Evolutionary conservation across 1,140 invertebrate genomes (phyloP).

Genomic region (Diuraphis noxia): DNA sequence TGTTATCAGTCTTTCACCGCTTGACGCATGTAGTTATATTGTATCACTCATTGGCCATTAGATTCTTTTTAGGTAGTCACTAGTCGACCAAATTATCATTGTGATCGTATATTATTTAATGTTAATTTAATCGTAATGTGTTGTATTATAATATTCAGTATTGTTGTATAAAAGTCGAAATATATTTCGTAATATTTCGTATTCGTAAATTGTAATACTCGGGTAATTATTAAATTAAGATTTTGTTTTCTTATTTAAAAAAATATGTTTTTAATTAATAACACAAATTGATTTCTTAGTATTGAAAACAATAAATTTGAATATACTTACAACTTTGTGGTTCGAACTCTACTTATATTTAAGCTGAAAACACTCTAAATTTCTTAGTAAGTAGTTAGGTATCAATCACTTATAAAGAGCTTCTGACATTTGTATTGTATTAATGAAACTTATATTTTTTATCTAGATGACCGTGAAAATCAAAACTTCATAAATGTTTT

Average conservation of each 20-base stretch:
- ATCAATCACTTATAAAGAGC: neutral
- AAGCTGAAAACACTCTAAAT: neutral
- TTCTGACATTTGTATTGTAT: neutral
- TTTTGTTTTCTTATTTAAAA: neutral
- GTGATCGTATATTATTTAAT: too few species aligned
- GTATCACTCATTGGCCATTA: too few species aligned
- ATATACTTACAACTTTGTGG: neutral
- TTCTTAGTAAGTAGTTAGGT: neutral
- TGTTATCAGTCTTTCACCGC: too few species aligned
- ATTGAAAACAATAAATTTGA: neutral
- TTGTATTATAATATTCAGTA: too few species aligned
- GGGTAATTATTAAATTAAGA: neutral
- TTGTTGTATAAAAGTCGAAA: too few species aligned
- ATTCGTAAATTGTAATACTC: neutral
- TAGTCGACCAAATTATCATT: too few species aligned
- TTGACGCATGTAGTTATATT: too few species aligned
- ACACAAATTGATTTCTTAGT: neutral
- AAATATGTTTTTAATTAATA: neutral
- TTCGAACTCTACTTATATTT: neutral
- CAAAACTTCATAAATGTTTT: neutral
- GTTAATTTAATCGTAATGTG: too few species aligned
- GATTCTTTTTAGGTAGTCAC: too few species aligned
- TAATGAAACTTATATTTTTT: neutral
- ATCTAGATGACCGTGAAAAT: neutral
- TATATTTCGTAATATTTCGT: neutral